Base-by-base conservation (phyloP, 2,113 vertebrate species). In the Microtus pennsylvanicus region DNA sequence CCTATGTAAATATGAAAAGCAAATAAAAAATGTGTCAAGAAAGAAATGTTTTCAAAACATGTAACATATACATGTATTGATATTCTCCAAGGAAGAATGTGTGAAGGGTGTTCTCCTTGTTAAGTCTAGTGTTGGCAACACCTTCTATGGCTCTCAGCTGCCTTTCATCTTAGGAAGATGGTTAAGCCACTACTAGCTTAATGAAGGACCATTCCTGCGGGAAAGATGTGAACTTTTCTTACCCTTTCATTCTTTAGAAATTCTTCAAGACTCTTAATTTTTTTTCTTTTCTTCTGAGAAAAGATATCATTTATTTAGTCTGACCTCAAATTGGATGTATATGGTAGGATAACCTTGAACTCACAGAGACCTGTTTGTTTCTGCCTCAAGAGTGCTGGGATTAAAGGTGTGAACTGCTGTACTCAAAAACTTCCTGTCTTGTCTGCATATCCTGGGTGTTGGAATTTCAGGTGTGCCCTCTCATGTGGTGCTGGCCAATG, bases 21-120 rank as follows among this genome's bases (percentile, higher is more conserved):
- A 80, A 80, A 50, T 77, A 30, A 80, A 80, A 80, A 80, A 50
- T 76, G 47, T 82, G 24, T 52, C 33, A 35, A 61, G 52, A 58
- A 61, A 14, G 93, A 87, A 93, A 35, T 91, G 0, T 93, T 95
- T 97, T 93, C 76, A 88, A 90, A 91, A 93, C 47, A 81, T 30
- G 19, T 10, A 78, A 16, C 28, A 89, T 52, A 87, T 78, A 91
- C 45, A 35, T 93, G 22, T 16, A 28, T 88, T 88, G 67, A 30
- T 96, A 26, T 77, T 67, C 89, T 87, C 70, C 94, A 97, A 89
- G 52, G n/a, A 81, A 96, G 35, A 95, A 5, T 75, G 17, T 77
- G 14, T 93, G 17, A 26, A 47, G 52, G 42, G 42, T 96, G 35
- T 78, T 81, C 50, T 93, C 21, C 77, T 93, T 92, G 80, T 80